Base-by-base conservation (phyloP, 2,113 vertebrate species). In the Microcebus jonahi region DNA sequence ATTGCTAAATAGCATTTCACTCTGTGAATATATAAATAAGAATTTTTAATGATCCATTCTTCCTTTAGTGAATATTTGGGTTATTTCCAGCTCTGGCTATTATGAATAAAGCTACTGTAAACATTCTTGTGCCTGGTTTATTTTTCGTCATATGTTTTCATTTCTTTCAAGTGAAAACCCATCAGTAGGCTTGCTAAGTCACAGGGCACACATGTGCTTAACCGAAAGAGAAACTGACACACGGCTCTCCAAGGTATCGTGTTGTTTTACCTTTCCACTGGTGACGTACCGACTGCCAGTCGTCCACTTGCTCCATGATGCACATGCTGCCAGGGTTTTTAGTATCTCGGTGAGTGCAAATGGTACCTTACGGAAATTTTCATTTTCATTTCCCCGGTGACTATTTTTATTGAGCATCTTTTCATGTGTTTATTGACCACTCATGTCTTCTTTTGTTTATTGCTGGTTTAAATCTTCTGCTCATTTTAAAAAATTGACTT, bases 151-250 rank as follows among this genome's bases (percentile, higher is more conserved):
- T 31, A 14, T 1, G 25, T 57, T 50, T 86, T 18, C 31, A 34
- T 39, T 27, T 53, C 14, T 57, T 31, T 63, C 48, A 53, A 53
- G 34, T 23, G 31, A 88, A 61, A 11, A 27, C 0, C n/a, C 45
- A 9, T 6, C 18, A 50, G 36, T 8, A 29, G 81, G 9, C 29
- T 2, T 39, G 1, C 5, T 5, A 25, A 27, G 8, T 6, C 45
- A 21, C 0, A 65, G 48, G 48, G 25, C 39, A 18, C 0, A 9
- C 0, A 0, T 39, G 2, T 0, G 8, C 3, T 6, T 8, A 29
- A 25, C 13, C 8, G 61, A 34, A 8, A 1, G 18, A 50, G 90
- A 57, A 67, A 53, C 0, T 11, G 50, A 6, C 48, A 15, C 2
- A 31, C 2, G 4, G 13, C 13, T 31, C n/a, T 45, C 10, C 34